These are phyloP conservation scores for Pseudococcus jackbeardsleyi DNA, from an alignment of 2,888 invertebrate genomes.

Conservation along the genomic window DNA sequence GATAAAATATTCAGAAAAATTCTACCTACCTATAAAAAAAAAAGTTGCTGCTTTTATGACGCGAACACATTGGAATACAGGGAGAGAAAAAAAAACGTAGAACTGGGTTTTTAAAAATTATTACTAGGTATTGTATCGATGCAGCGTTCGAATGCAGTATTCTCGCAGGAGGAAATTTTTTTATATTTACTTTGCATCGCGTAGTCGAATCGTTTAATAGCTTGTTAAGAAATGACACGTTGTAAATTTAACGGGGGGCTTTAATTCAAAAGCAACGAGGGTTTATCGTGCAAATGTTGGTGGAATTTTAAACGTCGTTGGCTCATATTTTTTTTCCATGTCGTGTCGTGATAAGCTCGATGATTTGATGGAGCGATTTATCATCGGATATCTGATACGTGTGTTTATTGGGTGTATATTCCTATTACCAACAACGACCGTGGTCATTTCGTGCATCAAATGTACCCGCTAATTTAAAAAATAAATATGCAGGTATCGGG, in stretches of 20 bases:
- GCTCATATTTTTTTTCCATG: neutral
- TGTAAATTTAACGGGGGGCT: slow-evolving; percentile 3
- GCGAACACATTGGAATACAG: neutral
- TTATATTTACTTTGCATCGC: neutral
- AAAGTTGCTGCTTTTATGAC: slow-evolving; percentile 13
- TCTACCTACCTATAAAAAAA: slow-evolving; percentile 29
- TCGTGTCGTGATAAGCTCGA: neutral
- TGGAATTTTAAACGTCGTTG: neutral
- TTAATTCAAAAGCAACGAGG: neutral
- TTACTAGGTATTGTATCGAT: slow-evolving; percentile 11
- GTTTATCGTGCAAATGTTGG: neutral
- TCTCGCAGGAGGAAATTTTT: neutral
- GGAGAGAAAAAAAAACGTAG: neutral
- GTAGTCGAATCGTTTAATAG: slow-evolving; percentile 21
- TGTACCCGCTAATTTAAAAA: no score
- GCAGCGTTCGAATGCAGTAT: slow-evolving; percentile 30
- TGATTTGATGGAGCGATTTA: slow-evolving; percentile 10
- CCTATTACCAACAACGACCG: no score
- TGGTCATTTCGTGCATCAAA: no score
- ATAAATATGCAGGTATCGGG: no score
- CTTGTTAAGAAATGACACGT: slow-evolving; percentile 32
- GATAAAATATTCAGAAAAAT: slow-evolving; percentile 45
- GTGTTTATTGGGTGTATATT: neutral
- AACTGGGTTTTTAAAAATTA: slow-evolving; percentile 41
- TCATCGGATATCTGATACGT: neutral